Evolutionary conservation across 2,888 invertebrate species (phyloP), one percentile per base, ranked within the genome.

Genomic region (Plagodis dolabraria): DNA sequence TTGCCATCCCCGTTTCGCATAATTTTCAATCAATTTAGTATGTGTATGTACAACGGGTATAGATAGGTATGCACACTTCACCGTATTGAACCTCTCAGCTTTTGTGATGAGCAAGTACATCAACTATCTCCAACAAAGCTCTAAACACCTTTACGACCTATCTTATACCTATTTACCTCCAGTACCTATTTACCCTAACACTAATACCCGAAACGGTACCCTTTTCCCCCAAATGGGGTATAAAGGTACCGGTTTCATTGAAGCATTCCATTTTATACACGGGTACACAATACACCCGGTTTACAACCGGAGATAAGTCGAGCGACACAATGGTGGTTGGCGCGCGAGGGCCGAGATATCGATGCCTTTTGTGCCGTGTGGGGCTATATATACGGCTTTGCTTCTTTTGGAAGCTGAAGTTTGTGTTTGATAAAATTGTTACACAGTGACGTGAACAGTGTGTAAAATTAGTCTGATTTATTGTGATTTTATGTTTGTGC

Each of bases 261-360:
- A 57, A 56, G 56, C 62, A 62, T 67, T 62, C 63, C 45, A 60
- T 61, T 61, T 60, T 64, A 51, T 64, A 61, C 60, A 51, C 57
- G 57, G 63, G 57, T 57, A 79, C 78, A 80, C 79, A 80, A 79
- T 79, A 68, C 67, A 68, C 75, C 79, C 74, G 75, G 75, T 77
- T 78, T 69, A 70, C 70, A 73, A 63, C 65, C 50, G 54, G 50
- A 75, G 80, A 81, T 80, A 80, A 78, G 72, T 71, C 75, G 62
- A 33, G 65, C 40, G 63, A 63, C 68, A 77, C 74, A 77, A 75
- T 70, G 57, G 46, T 68, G 56, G 46, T 49, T 57, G 43, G 43
- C 43, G 34, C 36, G 48, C 33, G 61, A 45, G 50, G 50, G 38
- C 46, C 56, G 56, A 60, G 64, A 64, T 77, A 74, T 65, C 66